phyloP scores from a whole-genome alignment of 1,140 invertebrate genomes.

The Monomorium pharaonis region DNA sequence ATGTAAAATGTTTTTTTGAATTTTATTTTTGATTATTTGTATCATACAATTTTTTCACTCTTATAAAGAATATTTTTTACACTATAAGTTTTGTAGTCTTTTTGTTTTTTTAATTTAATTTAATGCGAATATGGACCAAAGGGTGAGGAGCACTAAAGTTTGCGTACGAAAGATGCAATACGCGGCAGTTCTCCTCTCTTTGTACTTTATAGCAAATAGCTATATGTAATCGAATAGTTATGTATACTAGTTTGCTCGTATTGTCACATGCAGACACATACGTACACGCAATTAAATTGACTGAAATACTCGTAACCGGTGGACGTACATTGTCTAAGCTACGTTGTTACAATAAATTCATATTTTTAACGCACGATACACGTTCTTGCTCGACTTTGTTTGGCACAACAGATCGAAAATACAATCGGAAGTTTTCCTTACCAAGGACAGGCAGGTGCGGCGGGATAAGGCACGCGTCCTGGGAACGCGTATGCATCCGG shows the following conservation, averaged over 20 bases:
- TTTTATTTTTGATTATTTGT: not conserved
- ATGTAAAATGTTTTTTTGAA: not conserved
- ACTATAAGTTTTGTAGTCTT: not conserved
- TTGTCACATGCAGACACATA: constrained; percentile 30
- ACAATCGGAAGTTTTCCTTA: constrained; percentile 45
- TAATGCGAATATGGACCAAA: not conserved
- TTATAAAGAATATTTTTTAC: not conserved
- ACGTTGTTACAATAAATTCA: constrained; percentile 78
- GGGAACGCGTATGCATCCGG: constrained; percentile 81
- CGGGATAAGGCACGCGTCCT: constrained; percentile 77
- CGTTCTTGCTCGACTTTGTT: constrained; percentile 22
- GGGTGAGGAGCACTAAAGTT: constrained; percentile 1
- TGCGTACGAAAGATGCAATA: constrained; percentile 14
- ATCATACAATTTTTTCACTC: not conserved
- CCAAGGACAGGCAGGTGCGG: constrained; percentile 79
- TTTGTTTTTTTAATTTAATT: not conserved
- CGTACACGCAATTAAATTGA: constrained; percentile 42
- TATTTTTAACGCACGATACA: constrained; percentile 70
- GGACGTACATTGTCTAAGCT: constrained; percentile 63
- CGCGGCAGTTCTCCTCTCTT: constrained; percentile 25
- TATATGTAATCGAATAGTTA: constrained; percentile 43
- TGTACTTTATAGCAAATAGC: constrained; percentile 39
- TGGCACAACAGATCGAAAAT: constrained; percentile 6
- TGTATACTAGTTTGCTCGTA: constrained; percentile 63
- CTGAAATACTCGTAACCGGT: constrained; percentile 73